Conservation (phyloP, 23 tunicate genomes). For the Aplidium turbinatum region DNA sequence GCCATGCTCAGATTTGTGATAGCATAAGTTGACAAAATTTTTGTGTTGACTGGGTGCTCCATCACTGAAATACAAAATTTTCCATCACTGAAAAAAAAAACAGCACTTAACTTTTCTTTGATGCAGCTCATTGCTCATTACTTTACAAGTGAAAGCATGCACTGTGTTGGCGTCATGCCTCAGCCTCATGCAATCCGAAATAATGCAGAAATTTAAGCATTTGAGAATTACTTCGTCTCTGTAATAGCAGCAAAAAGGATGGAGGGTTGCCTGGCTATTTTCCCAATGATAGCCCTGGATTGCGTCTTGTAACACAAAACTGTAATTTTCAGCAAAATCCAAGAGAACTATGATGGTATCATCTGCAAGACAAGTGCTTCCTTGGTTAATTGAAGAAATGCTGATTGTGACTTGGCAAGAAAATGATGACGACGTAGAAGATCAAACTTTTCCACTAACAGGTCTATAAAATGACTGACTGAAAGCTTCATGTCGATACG, state of each 20-base stretch:
- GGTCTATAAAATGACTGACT: conserved; percentile 9
- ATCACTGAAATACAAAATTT: conserved; percentile 6
- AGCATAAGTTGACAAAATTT: background rate
- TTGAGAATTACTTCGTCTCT: background rate
- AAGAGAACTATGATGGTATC: too few species aligned
- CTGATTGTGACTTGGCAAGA: too few species aligned
- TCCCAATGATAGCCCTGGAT: conserved; percentile 20
- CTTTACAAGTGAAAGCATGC: conserved; percentile 9
- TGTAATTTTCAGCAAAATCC: too few species aligned
- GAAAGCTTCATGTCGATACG: conserved; percentile 6
- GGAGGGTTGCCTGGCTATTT: conserved; percentile 24
- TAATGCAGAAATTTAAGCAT: conserved; percentile 1
- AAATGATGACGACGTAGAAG: too few species aligned
- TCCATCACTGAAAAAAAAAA: too few species aligned
- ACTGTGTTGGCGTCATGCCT: conserved; percentile 21
- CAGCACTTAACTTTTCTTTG: background rate
- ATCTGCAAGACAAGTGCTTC: too few species aligned
- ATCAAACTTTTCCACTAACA: background rate
- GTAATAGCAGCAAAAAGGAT: conserved; percentile 5
- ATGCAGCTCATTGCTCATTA: background rate
- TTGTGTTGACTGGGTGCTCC: conserved; percentile 23
- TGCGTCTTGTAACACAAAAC: conserved; percentile 4
- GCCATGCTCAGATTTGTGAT: background rate
- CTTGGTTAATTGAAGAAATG: too few species aligned
- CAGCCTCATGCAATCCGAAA: conserved; percentile 6